Base-by-base conservation (phyloP, 2,797 vertebrate genomes). In the Pantherophis alleghaniensis region DNA sequence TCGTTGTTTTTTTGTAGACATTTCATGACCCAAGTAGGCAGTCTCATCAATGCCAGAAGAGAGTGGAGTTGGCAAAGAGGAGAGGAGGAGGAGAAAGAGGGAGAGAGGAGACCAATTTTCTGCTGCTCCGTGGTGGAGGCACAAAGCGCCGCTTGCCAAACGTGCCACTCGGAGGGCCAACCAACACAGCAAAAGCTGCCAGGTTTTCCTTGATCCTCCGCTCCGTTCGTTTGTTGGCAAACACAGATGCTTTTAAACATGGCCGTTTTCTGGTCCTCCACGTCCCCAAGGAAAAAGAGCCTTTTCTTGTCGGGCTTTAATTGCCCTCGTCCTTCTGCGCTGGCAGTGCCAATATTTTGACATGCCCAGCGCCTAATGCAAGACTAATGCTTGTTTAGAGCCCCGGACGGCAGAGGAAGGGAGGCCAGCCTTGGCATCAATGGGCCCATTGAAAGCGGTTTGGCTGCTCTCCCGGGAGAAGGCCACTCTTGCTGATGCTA, bases 311-410 rank as follows among this genome's bases (percentile, higher is more conserved):
- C 20, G 74, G 86, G 79, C 37, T n/a, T 61, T 90, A 87, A 92
- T 91, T 42, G 2, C 63, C 55, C n/a, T 92, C 55, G 60, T 42
- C 61, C 74, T 87, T 1, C 74, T 60, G 63, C 47, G 56, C 56
- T 56, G 59, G 55, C 56, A n/a, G 83, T 83, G 91, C 91, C 93
- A 91, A 91, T 91, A 83, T 92, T 91, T 61, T 92, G 89, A 94
- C 91, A 83, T 61, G 63, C 63, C n/a, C 55, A 9, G 56, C 28
- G 32, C 91, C 61, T 74, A 92, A 87, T 28, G 87, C 93, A 1
- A 20, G 56, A 0, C 7, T 90, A 24, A 60, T 91, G 66, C 88
- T 56, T 92, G 89, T 91, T 89, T 86, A 51, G 60, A 37, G 57
- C 57, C 69, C 2, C 12, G 16, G 22, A 9, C 2, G 55, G 57